Evolutionary conservation across 2,113 vertebrate species (phyloP).

Genomic region (Phylloscopus trochilus): DNA sequence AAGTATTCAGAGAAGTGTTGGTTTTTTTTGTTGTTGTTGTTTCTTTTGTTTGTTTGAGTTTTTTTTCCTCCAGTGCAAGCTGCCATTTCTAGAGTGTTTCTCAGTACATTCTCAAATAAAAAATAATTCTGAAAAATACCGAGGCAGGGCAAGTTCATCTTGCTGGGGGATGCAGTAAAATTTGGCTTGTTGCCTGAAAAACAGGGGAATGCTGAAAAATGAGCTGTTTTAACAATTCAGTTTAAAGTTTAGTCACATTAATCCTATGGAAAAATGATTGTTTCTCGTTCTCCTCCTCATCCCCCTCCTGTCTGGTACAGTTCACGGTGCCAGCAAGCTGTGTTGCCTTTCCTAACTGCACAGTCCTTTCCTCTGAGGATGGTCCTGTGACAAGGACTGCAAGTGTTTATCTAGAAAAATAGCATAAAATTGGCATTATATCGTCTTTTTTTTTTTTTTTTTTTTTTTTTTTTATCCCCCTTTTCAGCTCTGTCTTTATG

Average conservation of each 20-base stretch:
- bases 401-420: conserved; percentile 5
- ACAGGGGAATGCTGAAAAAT: background rate
- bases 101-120: background rate
- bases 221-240: background rate
- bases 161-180: background rate
- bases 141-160: background rate
- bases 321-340: background rate
- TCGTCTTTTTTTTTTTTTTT: background rate
- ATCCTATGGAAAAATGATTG: background rate
- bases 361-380: background rate
- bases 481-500: background rate
- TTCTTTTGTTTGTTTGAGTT: background rate
- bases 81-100: background rate
- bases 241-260: background rate
- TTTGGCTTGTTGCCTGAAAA: background rate
- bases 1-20: background rate
- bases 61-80: background rate
- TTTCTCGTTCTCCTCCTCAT: background rate
- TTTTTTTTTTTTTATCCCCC: background rate
- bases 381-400: background rate
- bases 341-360: background rate
- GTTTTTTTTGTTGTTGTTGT: too few relatives aligned
- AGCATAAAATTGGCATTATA: background rate
- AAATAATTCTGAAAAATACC: background rate
- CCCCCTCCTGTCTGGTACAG: background rate